phyloP scores from a whole-genome alignment of 1,140 invertebrate species.

The Euglossa dilemma region DNA sequence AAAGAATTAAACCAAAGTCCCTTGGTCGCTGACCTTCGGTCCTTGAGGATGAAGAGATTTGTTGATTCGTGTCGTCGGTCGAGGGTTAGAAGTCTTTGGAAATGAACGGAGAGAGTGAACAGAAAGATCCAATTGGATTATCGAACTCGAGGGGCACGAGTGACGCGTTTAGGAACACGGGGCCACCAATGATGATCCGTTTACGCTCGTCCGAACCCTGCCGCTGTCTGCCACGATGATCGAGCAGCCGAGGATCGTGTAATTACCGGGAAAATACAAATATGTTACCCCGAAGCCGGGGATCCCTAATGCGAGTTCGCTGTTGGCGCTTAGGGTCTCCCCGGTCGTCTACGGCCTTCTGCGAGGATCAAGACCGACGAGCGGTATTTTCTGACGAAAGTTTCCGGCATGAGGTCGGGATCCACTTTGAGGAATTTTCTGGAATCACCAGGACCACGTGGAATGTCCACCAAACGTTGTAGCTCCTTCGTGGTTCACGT shows the following conservation, averaged over 20 bases:
- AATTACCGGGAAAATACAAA: slow-evolving; percentile 47
- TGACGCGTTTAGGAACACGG: background rate
- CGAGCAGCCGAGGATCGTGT: slow-evolving; percentile 21
- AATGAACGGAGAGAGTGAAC: no score
- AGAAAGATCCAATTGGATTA: slow-evolving; percentile 50
- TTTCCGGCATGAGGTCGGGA: background rate
- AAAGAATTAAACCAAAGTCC: no score
- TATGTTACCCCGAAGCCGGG: slow-evolving; percentile 22
- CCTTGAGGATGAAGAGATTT: no score
- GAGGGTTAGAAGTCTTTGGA: no score
- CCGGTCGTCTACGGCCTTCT: background rate
- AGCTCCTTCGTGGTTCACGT: no score
- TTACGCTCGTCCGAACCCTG: background rate
- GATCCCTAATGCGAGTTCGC: slow-evolving; percentile 25
- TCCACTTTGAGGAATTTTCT: no score
- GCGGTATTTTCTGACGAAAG: background rate
- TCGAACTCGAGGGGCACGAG: background rate
- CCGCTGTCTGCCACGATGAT: slow-evolving; percentile 23
- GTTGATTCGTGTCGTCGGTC: no score
- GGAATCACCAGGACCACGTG: no score
- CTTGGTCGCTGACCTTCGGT: no score
- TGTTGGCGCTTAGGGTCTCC: background rate
- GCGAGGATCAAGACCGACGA: background rate
- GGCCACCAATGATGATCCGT: background rate
- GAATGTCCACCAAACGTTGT: no score